phyloP scores from a whole-genome alignment of 2,797 vertebrate species.

The Crenichthys baileyi region DNA sequence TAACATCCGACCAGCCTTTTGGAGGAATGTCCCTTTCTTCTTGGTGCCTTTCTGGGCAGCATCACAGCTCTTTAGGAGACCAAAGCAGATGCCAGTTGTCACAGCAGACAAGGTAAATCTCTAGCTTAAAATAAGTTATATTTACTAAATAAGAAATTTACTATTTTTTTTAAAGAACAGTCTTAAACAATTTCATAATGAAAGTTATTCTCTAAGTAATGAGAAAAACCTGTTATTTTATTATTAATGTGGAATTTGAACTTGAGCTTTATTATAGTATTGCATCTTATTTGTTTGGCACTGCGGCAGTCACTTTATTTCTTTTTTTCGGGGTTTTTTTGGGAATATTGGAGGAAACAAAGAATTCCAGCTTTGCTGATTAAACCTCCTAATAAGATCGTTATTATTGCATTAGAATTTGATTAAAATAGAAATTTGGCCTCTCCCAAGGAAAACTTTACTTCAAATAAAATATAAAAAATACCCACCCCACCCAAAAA shows the following conservation, averaged over 20 bases:
- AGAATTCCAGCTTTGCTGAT: not conserved
- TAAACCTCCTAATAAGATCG: not conserved
- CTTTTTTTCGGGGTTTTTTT: not conserved
- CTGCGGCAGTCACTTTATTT: not conserved
- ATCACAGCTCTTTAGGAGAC: constrained; percentile 77
- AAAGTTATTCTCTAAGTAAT: not conserved
- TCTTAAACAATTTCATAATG: not conserved
- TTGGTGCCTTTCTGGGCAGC: constrained; percentile 86
- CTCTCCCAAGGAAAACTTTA: not conserved
- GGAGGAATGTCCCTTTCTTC: constrained; percentile 85
- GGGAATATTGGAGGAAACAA: not conserved
- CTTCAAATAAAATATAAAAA: not conserved
- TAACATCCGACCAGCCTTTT: constrained; percentile 84
- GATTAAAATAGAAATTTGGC: not conserved
- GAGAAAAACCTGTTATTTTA: not conserved
- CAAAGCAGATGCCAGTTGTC: constrained; percentile 63
- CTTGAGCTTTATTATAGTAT: not conserved
- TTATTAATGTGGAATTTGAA: not conserved
- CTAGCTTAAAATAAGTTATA: not conserved
- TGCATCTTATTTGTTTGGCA: not conserved
- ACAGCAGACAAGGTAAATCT: constrained; percentile 81
- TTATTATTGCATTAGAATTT: not conserved
- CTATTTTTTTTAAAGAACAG: too few relatives aligned
- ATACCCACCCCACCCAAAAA: too few relatives aligned
- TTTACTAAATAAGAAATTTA: not conserved